These are phyloP conservation scores for Perithous albicinctus DNA, from an alignment of 2,888 invertebrate species.

Conservation along the genomic window DNA sequence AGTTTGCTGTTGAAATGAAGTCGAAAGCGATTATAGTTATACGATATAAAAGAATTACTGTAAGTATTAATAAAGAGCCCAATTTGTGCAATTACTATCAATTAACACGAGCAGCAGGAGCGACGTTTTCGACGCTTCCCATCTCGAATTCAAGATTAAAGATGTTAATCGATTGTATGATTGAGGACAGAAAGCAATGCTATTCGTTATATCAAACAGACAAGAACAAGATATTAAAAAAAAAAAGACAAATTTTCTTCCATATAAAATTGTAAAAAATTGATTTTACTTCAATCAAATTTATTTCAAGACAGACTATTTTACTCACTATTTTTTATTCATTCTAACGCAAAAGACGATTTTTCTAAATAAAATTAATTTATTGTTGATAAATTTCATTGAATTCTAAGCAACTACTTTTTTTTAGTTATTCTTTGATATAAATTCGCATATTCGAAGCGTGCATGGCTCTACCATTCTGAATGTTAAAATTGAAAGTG, in stretches of 20 bases:
- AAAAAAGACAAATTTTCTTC: no score
- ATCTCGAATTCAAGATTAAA: background rate
- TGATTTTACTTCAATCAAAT: no score
- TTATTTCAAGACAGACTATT: no score
- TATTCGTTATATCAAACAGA: background rate
- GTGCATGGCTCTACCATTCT: background rate
- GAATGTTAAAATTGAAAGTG: slow-evolving; percentile 30
- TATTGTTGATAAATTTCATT: background rate
- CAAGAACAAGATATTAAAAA: background rate
- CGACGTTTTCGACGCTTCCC: background rate
- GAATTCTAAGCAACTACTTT: background rate
- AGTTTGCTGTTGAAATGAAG: background rate
- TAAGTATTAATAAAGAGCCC: slow-evolving; percentile 15
- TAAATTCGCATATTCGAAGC: background rate
- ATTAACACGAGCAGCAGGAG: background rate
- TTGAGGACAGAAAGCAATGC: background rate
- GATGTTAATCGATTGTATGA: slow-evolving; percentile 6
- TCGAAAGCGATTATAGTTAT: background rate
- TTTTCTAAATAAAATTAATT: background rate
- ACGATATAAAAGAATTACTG: background rate
- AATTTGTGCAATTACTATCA: slow-evolving; percentile 31
- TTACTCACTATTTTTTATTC: no score
- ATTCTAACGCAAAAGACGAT: no score
- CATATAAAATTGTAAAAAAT: no score
- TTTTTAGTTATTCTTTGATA: background rate